These are phyloP conservation scores for Scylla paramamosain DNA, from an alignment of 1,140 invertebrate genomes.

Conservation along the genomic window DNA sequence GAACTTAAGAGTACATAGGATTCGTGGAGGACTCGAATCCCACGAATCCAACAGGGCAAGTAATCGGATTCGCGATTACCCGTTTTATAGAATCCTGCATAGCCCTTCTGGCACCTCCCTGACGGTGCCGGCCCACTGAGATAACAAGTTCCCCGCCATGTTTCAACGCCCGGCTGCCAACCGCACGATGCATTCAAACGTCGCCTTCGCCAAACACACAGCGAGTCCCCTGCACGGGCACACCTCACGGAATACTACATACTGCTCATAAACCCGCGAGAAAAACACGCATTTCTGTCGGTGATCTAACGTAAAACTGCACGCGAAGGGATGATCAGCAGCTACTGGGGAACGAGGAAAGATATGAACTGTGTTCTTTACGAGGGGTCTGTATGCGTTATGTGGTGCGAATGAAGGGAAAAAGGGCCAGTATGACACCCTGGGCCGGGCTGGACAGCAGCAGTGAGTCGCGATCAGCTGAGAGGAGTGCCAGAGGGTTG, in stretches of 20 bases:
- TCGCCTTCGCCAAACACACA: not conserved
- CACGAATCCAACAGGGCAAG: too few relatives aligned
- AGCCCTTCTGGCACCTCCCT: constrained; percentile 59
- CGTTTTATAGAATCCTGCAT: too few relatives aligned
- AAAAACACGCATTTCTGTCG: not conserved
- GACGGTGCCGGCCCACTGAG: constrained; percentile 50
- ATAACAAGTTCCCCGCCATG: constrained; percentile 67
- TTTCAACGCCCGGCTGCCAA: constrained; percentile 48
- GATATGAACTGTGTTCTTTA: not conserved
- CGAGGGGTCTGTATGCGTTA: not conserved
- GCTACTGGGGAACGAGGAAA: not conserved
- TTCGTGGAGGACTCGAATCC: too few relatives aligned
- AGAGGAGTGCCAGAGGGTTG: constrained; percentile 8
- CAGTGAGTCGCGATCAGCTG: not conserved
- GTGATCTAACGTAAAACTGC: not conserved
- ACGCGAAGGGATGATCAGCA: not conserved
- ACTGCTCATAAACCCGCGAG: not conserved
- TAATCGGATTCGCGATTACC: too few relatives aligned
- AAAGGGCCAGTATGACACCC: not conserved
- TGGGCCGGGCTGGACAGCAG: not conserved
- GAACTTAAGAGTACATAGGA: too few relatives aligned
- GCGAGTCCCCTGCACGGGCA: not conserved
- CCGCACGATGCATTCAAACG: constrained; percentile 46
- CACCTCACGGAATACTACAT: not conserved
- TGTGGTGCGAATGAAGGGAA: not conserved